Evolutionary conservation across 2,113 vertebrate genomes (phyloP).

Genomic region (Hiodon alosoides): DNA sequence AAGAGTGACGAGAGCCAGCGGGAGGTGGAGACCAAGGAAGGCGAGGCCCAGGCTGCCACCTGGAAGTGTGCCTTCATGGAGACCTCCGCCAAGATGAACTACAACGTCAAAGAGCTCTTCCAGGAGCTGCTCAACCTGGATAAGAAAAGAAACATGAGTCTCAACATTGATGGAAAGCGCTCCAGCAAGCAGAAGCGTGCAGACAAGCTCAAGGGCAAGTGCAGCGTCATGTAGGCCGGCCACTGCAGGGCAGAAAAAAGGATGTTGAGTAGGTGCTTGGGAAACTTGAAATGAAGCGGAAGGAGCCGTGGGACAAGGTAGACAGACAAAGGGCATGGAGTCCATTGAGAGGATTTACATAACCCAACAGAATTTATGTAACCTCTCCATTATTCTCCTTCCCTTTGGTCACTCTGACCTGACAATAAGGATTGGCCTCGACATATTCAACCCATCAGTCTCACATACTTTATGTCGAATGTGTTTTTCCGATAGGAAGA

Average conservation of each 20-base stretch:
- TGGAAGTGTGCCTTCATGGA: constrained; percentile 89
- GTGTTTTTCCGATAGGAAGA: background rate
- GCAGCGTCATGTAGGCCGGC: constrained; percentile 68
- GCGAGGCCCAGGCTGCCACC: constrained; percentile 74
- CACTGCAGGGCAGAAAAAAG: background rate
- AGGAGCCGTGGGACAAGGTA: constrained; percentile 7
- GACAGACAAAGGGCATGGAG: constrained; percentile 3
- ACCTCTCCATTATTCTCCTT: background rate
- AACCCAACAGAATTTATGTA: background rate
- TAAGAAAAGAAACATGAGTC: constrained; percentile 76
- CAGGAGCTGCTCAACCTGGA: constrained; percentile 83
- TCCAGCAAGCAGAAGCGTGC: constrained; percentile 77
- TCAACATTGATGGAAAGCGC: constrained; percentile 75
- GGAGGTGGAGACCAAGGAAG: constrained; percentile 75
- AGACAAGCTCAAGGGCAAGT: constrained; percentile 81
- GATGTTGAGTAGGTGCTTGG: background rate
- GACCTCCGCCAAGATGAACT: constrained; percentile 85
- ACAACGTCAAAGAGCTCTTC: constrained; percentile 85
- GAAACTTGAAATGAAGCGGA: background rate
- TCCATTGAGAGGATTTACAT: constrained; percentile 1
- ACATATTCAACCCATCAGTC: constrained; percentile 11
- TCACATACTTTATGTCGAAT: background rate
- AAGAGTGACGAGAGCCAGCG: constrained; percentile 82
- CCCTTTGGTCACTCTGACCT: background rate
- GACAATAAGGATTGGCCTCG: background rate